phyloP scores from a whole-genome alignment of 2,888 invertebrate genomes.

The Creontiades dilutus region DNA sequence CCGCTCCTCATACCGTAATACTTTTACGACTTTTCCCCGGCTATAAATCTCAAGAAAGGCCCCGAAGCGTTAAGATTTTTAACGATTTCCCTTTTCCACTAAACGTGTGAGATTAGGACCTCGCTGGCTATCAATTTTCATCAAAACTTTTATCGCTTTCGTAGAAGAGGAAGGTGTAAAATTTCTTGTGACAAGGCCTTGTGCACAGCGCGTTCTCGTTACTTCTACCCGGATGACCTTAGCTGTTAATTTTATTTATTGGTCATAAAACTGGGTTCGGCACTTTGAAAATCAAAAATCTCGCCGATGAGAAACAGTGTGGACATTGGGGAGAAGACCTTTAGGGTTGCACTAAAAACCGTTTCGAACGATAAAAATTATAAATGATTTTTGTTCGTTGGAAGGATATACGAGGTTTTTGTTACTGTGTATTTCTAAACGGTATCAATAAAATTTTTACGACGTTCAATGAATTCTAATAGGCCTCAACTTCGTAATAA shows the following conservation, averaged over 20 bases:
- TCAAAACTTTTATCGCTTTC: conserved; percentile 38
- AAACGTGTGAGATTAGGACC: conserved; percentile 37
- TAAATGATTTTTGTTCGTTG: conserved; percentile 42
- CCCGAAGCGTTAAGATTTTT: conserved; percentile 14
- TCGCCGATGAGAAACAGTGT: neutral
- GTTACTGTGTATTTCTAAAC: neutral
- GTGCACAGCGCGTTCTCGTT: conserved; percentile 35
- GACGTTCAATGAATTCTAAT: conserved; percentile 9
- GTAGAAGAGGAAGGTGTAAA: conserved; percentile 29
- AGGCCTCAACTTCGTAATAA: conserved; percentile 5
- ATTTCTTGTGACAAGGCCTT: conserved; percentile 35
- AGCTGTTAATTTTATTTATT: conserved; percentile 29
- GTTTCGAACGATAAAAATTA: neutral
- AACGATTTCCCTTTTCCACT: conserved; percentile 43
- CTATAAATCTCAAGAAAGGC: conserved; percentile 28
- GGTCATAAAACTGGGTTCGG: conserved; percentile 36
- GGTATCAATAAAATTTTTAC: conserved; percentile 37
- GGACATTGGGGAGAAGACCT: neutral
- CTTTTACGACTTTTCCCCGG: conserved; percentile 26
- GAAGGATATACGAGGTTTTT: conserved; percentile 15
- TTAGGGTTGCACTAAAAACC: conserved; percentile 13
- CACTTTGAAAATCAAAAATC: conserved; percentile 20
- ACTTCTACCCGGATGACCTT: conserved; percentile 34
- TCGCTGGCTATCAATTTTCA: conserved; percentile 5
- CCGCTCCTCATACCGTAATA: conserved; percentile 9